Evolutionary conservation across 2,888 invertebrate species (phyloP), one percentile per base, ranked within the genome.

Genomic region (Mesoligia furuncula): DNA sequence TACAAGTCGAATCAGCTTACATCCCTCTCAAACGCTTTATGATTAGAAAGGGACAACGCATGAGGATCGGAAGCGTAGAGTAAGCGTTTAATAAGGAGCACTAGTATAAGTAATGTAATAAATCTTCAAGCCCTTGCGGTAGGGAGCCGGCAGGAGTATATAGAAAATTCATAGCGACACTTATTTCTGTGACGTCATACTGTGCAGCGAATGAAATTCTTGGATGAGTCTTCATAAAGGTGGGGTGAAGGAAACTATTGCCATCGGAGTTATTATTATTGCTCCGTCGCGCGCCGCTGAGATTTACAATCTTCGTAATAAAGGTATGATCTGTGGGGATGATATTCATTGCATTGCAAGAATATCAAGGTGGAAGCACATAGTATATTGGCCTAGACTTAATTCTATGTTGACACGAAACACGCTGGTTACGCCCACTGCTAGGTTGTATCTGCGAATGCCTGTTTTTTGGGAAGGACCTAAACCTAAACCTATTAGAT

Each of bases 71-170:
- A 75, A 71, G 67, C 79, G 70, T 71, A 51, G 51, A 75, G 81
- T 74, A 79, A 78, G 72, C 87, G 73, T 83, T 85, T 88, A 88
- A 81, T 89, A 87, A 90, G 83, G 51, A 82, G 86, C 76, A 88
- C 87, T 88, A 81, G 69, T 59, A 77, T 88, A 90, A 89, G 89
- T 87, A 80, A 87, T 84, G 93, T 88, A 90, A 95, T 94, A 95
- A 94, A 95, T 95, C 93, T 93, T 88, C 76, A 89, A 89, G 87
- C 91, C 92, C 91, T 92, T 87, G 87, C 66, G 36, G 61, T 77
- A 81, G 87, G 87, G 87, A 81, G 77, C 84, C 83, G 80, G 84
- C 74, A 88, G 88, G 88, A 87, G 31, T 59, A 86, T 88, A 86
- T 86, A 85, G 85, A 81, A 86, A 85, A 91, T 89, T 90, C 89